These are phyloP conservation scores for Carettochelys insculpta DNA, from an alignment of 2,113 vertebrate species.

Conservation along the genomic window DNA sequence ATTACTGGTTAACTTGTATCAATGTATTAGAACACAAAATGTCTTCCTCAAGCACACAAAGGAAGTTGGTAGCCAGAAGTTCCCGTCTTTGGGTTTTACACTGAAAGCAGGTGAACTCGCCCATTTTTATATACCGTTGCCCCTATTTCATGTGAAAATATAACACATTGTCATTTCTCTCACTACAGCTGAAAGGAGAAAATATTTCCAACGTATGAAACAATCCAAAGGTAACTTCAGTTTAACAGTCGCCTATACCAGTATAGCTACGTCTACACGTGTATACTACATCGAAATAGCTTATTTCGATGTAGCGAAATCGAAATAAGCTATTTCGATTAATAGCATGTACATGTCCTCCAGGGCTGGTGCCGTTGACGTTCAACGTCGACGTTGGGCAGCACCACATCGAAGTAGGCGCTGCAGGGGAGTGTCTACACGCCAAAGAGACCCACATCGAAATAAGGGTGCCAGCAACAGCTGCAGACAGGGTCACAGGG, in stretches of 20 bases:
- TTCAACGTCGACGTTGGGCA: too few species aligned
- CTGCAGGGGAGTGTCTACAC: too few species aligned
- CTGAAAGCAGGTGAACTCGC: neutral
- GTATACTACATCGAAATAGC: too few species aligned
- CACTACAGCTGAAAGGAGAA: constrained; percentile 26
- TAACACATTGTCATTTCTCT: neutral
- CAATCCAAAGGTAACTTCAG: constrained; percentile 15
- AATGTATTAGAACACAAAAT: neutral
- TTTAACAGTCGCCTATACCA: constrained; percentile 17
- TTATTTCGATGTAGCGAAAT: too few species aligned
- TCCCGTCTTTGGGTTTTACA: neutral
- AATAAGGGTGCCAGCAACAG: too few species aligned
- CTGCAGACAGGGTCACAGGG: too few species aligned
- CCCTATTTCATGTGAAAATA: neutral
- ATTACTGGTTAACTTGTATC: constrained; percentile 38
- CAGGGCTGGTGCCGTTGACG: too few species aligned
- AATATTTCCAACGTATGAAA: neutral
- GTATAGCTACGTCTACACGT: too few species aligned
- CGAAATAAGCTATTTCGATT: too few species aligned
- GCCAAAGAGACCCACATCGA: too few species aligned
- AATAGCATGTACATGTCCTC: too few species aligned
- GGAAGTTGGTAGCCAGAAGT: neutral
- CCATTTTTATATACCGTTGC: neutral
- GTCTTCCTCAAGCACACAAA: neutral
- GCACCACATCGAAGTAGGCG: too few species aligned